A percentile compares a stretch with the other conserved stretches of the same genome.
These are phyloP conservation scores for Anastatus disparis DNA, from an alignment of 1,140 invertebrate species.

Conservation along the genomic window DNA sequence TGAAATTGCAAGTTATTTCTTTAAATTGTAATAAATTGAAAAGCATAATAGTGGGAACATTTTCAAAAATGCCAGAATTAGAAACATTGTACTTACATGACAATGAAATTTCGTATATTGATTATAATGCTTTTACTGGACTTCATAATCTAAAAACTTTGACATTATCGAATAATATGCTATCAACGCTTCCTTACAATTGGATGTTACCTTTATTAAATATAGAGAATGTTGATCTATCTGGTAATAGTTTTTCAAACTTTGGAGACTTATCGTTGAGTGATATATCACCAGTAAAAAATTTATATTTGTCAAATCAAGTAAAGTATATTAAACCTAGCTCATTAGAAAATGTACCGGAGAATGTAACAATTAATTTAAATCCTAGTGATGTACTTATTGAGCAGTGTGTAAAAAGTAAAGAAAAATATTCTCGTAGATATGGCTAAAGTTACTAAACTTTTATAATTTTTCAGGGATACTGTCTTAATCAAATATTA, in stretches of 20 bases:
- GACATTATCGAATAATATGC: constrained; percentile 35
- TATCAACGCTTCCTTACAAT: not conserved
- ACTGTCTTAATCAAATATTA: too few relatives aligned
- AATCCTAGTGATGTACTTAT: not conserved
- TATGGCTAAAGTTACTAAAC: too few relatives aligned
- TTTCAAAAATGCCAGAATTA: not conserved
- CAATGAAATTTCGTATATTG: constrained; percentile 19
- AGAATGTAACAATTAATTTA: constrained; percentile 8
- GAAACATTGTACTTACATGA: constrained; percentile 26
- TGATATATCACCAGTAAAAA: not conserved
- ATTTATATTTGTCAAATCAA: constrained; percentile 37
- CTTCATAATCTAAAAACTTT: constrained; percentile 15
- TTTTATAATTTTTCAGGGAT: too few relatives aligned
- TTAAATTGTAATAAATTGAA: constrained; percentile 36
- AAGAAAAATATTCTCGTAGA: too few relatives aligned
- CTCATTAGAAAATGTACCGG: not conserved
- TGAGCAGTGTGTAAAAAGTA: too few relatives aligned
- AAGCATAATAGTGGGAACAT: not conserved
- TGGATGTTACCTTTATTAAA: not conserved
- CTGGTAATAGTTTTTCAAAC: not conserved
- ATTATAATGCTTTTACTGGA: not conserved
- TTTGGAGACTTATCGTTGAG: not conserved
- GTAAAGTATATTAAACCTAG: not conserved
- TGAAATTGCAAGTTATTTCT: not conserved
- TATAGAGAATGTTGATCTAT: constrained; percentile 27